These are phyloP conservation scores for Cryptomyrus ogoouensis DNA, from an alignment of 2,113 vertebrate genomes.

Conservation along the genomic window DNA sequence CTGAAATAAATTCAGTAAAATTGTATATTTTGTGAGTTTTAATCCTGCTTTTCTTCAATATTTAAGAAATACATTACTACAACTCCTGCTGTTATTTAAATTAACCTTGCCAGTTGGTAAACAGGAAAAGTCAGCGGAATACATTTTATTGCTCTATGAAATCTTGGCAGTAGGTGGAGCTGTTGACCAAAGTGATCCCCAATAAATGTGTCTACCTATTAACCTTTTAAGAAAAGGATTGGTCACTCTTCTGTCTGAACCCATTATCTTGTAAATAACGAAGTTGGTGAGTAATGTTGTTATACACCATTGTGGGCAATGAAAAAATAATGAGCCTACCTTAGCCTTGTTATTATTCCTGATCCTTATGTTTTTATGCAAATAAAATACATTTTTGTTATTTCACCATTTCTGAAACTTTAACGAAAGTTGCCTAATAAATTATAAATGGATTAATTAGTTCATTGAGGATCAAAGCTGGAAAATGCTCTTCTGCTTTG, in stretches of 20 bases:
- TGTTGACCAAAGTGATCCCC: neutral
- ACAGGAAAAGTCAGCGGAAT: neutral
- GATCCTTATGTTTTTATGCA: neutral
- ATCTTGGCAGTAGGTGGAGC: neutral
- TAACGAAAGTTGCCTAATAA: neutral
- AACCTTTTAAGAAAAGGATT: neutral
- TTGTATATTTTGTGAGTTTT: neutral
- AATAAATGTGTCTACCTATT: neutral
- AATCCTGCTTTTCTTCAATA: neutral
- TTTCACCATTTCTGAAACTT: neutral
- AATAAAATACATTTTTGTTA: neutral
- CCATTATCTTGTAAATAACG: neutral
- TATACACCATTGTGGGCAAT: neutral
- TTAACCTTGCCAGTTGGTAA: neutral
- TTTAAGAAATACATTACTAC: neutral
- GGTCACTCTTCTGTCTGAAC: neutral
- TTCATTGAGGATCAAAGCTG: neutral
- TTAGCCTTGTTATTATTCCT: neutral
- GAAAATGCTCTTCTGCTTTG: neutral
- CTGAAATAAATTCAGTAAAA: neutral
- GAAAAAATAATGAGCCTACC: neutral
- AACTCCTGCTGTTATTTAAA: neutral
- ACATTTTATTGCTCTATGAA: neutral
- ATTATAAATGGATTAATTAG: neutral
- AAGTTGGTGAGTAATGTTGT: neutral